Conservation (phyloP, 1,140 invertebrate species). For the Caenorhabditis briggsae region DNA sequence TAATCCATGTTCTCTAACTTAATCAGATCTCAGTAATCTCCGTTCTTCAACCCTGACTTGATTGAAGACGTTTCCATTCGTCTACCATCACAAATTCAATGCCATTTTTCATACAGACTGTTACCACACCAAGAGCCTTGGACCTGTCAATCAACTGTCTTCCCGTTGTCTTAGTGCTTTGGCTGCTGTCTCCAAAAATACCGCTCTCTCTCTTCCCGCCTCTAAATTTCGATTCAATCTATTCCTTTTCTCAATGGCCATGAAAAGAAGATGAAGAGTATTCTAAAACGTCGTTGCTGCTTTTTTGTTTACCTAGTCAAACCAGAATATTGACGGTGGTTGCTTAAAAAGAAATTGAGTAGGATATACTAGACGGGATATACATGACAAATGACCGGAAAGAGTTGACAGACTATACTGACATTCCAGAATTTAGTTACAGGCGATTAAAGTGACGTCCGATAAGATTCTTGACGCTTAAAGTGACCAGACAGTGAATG, state of each 20-base stretch:
- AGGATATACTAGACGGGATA: background rate
- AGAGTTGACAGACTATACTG: background rate
- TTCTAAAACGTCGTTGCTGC: background rate
- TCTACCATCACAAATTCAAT: background rate
- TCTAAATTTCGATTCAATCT: constrained; percentile 11
- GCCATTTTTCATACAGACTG: background rate
- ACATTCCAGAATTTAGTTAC: background rate
- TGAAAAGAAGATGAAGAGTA: background rate
- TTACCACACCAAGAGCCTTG: constrained; percentile 16
- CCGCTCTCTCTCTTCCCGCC: background rate
- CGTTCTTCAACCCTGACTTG: too few relatives aligned
- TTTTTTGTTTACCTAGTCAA: constrained; percentile 15
- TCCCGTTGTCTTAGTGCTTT: background rate
- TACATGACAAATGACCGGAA: constrained; percentile 49
- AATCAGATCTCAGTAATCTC: too few relatives aligned
- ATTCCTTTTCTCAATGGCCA: constrained; percentile 10
- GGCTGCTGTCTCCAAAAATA: background rate
- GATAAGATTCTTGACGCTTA: too few relatives aligned
- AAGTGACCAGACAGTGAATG: too few relatives aligned
- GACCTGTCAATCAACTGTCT: constrained; percentile 32
- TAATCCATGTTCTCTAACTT: too few relatives aligned
- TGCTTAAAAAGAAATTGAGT: too few relatives aligned
- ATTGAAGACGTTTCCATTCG: background rate
- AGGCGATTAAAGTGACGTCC: too few relatives aligned
- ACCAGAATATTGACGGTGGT: constrained; percentile 29